phyloP scores from a whole-genome alignment of 2,797 vertebrate species.

The Neopelma chrysocephalum region DNA sequence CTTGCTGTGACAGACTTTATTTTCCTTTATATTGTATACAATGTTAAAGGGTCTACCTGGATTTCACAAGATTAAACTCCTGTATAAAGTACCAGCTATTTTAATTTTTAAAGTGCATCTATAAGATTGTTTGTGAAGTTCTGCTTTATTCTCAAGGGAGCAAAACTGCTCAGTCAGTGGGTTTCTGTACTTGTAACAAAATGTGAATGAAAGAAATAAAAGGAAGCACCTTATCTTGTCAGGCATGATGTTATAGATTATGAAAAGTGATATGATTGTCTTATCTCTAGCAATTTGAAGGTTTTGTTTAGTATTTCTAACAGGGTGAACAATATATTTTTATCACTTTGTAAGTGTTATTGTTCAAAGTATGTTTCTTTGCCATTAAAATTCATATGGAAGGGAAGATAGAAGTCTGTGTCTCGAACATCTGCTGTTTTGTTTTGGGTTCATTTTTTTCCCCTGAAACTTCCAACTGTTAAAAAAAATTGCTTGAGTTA shows the following conservation, averaged over 20 bases:
- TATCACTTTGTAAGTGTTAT: conserved; percentile 39
- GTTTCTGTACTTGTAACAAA: neutral
- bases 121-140: neutral
- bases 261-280: neutral
- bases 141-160: neutral
- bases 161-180: neutral
- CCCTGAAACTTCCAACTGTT: conserved; percentile 53
- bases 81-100: neutral
- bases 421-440: conserved; percentile 62
- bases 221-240: conserved; percentile 20
- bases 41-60: neutral
- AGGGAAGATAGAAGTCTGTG: conserved; percentile 27
- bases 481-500: conserved; percentile 56
- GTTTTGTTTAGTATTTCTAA: conserved; percentile 22
- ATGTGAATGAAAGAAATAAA: conserved; percentile 24
- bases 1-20: neutral
- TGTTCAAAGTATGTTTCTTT: conserved; percentile 49
- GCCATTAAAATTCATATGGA: conserved; percentile 21
- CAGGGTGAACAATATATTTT: neutral
- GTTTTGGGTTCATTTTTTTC: conserved; percentile 10
- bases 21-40: neutral
- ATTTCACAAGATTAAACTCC: neutral
- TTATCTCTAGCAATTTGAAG: neutral
- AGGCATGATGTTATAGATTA: conserved; percentile 1
- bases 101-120: neutral